Base-by-base conservation (phyloP, 2,888 invertebrate genomes). In the Seira ritae region DNA sequence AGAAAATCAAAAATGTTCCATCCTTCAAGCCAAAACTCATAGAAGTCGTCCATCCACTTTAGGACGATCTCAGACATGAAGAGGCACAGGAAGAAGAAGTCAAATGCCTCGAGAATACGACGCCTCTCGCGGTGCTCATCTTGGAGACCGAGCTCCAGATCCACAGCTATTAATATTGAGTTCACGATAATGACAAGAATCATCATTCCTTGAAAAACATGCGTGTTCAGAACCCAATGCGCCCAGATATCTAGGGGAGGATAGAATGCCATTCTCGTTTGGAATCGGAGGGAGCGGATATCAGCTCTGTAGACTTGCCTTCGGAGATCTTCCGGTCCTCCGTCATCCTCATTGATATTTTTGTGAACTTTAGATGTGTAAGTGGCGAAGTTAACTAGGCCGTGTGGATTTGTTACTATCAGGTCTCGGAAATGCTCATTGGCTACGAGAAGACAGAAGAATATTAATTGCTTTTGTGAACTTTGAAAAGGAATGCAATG, bases 31-130 rank as follows among this genome's bases (percentile, higher is more conserved):
- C 88, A 88, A 73, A 88, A 88, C 1, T 60, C 67, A 0, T 31
- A 8, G 31, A 88, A 88, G 74, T 87, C 81, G 20, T 88, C 88
- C 10, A 84, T 22, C 87, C 87, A 88, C 62, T 88, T 88, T 0
- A 88, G 65, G 20, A 85, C 17, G 19, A 88, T 88, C 74, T 88
- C 88, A 0, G 85, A 78, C 0, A 88, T 80, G 65, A 88, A 88
- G 46, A 87, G 71, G 60, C 84, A 80, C 15, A 88, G 77, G 50
- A 87, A 87, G 10, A 88, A 84, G 37, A 86, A 88, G 50, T 88
- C 88, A 0, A 88, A 24, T 8, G 76, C 75, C 73, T 87, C 87
- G 10, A 87, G 46, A 10, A 71, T 12, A 4, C 37, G 46, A n/a
- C 85, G 19, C 1, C 42, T 37, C 0, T 67, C 62, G 20, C 80